Evolutionary conservation across 2,797 vertebrate species (phyloP), one percentile per base, ranked within the genome.

Genomic region (Leptodactylus fallax): DNA sequence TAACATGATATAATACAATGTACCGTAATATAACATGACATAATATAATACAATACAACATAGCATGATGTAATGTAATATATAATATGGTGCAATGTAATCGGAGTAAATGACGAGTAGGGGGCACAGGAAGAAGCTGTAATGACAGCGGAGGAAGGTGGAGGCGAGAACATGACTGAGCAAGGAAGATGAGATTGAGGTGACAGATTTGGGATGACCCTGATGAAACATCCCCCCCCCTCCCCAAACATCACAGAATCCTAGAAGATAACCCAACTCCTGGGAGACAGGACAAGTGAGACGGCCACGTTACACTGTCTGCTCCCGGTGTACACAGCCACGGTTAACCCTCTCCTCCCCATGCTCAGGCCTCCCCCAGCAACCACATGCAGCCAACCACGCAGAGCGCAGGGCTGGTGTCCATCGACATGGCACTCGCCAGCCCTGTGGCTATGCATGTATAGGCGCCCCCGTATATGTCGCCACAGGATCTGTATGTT

Each of bases 341-440:
- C 10, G 13, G 23, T 87, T 87, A 87, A 87, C 85, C 78, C 79
- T 14, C 7, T 74, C 69, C 19, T 16, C 16, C 4, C 65, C 56
- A 10, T 9, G 21, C 72, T 53, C 79, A 87, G 86, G 86, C 86
- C 86, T 74, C 12, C 61, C 45, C 45, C 63, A 55, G 47, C 23
- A 63, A 47, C 87, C 82, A 47, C 87, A 65, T 47, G 81, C 85
- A 67, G 58, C 61, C 85, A 79, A 45, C 77, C 85, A 36, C 51
- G 65, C 60, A 86, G 47, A 61, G 58, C 53, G 65, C 63, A 27
- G 63, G 63, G 63, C 63, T 63, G 60, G 60, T 58, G 8, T 47
- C 55, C 56, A 13, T 6, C 19, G 25, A 49, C 71, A 76, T 36
- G 69, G 36, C 69, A 19, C 7, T 53, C 56, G 19, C 23, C 72